A percentile compares a stretch with the other conserved stretches of the same genome.
Conservation (phyloP, 2,113 vertebrate species). For the Myanophis thanlyinensis region DNA sequence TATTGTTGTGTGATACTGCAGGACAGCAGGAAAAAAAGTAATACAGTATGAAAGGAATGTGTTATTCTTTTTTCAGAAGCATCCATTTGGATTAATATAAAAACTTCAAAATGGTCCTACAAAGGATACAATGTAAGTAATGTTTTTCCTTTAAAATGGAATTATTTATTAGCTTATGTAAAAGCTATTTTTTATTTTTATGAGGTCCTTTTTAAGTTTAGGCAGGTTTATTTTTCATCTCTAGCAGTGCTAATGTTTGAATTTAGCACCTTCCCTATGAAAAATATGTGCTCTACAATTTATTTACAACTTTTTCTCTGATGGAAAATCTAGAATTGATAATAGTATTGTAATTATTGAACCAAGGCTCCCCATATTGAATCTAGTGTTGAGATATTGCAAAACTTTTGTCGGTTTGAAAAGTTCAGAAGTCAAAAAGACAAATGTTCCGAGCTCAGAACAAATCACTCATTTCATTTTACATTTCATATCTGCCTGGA, state of each 20-base stretch:
- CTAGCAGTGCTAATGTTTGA: not conserved
- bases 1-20: not conserved
- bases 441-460: not conserved
- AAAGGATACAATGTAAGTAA: slow-evolving; percentile 84
- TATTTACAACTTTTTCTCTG: not conserved
- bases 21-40: not conserved
- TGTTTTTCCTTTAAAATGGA: not conserved
- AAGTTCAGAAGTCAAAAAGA: not conserved
- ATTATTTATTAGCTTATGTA: not conserved
- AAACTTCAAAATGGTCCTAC: slow-evolving; percentile 84
- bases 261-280: not conserved
- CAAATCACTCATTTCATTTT: not conserved
- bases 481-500: not conserved
- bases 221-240: not conserved
- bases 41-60: not conserved
- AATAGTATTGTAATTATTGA: not conserved
- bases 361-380: not conserved
- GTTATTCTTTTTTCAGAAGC: slow-evolving; percentile 70
- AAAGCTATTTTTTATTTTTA: not conserved
- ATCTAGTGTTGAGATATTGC: not conserved
- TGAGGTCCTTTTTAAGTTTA: not conserved
- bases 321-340: not conserved
- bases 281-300: not conserved
- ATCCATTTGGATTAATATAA: slow-evolving; percentile 84
- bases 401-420: not conserved